These are phyloP conservation scores for Lepus timidus DNA, from an alignment of 2,113 vertebrate genomes.

Conservation along the genomic window DNA sequence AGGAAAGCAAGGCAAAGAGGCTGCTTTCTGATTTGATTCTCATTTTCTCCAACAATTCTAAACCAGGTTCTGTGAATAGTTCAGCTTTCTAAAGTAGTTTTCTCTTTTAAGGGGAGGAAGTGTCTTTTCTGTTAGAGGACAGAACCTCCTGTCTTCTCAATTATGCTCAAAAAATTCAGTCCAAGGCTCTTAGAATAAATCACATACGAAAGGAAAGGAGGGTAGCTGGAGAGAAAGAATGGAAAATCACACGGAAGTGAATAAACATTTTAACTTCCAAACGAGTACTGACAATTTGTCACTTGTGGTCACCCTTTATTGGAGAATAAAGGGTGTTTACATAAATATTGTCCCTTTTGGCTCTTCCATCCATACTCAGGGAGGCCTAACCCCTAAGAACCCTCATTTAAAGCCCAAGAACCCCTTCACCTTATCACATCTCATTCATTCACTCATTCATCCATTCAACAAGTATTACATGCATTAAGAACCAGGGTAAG, in stretches of 20 bases:
- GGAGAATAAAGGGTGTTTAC: background rate
- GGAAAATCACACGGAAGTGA: constrained; percentile 57
- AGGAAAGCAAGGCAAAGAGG: constrained; percentile 61
- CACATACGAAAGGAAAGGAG: constrained; percentile 57
- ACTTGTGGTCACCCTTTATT: constrained; percentile 38
- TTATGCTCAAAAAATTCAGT: constrained; percentile 56
- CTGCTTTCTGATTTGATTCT: constrained; percentile 63
- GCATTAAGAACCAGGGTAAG: background rate
- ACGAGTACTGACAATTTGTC: constrained; percentile 27
- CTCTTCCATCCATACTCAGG: background rate
- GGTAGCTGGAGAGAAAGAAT: constrained; percentile 60
- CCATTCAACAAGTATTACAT: background rate
- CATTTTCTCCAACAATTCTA: constrained; percentile 46
- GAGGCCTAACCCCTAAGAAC: background rate
- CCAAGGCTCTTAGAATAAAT: constrained; percentile 76
- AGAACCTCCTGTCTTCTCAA: constrained; percentile 73
- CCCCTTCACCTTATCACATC: background rate
- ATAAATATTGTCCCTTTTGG: background rate
- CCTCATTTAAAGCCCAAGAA: background rate
- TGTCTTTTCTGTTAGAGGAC: constrained; percentile 66
- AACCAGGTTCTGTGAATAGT: constrained; percentile 55
- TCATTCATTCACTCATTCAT: background rate
- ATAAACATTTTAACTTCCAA: constrained; percentile 64
- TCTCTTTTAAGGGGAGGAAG: constrained; percentile 76
- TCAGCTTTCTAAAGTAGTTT: constrained; percentile 58